These are phyloP conservation scores for Puntigrus tetrazona DNA, from an alignment of 2,113 vertebrate species.

Conservation along the genomic window DNA sequence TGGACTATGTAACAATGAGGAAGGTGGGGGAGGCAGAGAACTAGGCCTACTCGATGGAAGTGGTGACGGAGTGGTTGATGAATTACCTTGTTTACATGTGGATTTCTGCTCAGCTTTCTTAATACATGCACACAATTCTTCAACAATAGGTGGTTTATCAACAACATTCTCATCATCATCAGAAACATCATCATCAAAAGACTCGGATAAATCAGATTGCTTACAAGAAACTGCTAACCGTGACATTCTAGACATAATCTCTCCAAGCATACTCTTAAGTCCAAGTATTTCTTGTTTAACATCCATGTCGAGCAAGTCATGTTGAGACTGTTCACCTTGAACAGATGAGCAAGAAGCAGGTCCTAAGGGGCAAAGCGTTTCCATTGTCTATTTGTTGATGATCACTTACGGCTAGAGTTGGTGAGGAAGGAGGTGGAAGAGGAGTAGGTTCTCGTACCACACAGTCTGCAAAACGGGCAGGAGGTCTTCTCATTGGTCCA, in stretches of 20 bases:
- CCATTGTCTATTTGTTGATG: too few species aligned
- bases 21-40: not conserved
- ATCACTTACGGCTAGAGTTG: too few species aligned
- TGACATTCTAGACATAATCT: conserved; percentile 4
- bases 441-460: too few species aligned
- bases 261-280: not conserved
- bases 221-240: not conserved
- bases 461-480: too few species aligned
- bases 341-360: not conserved
- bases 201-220: too few species aligned
- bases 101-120: not conserved
- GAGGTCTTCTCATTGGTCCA: too few species aligned
- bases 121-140: conserved; percentile 1
- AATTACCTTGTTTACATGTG: not conserved
- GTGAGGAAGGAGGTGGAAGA: too few species aligned
- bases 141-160: not conserved
- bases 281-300: too few species aligned
- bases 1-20: not conserved
- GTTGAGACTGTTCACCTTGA: not conserved
- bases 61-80: not conserved
- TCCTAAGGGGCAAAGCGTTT: not conserved
- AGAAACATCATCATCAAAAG: not conserved
- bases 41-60: not conserved
- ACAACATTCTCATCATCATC: not conserved
- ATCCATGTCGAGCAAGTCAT: not conserved